Evolutionary conservation across 2,113 vertebrate genomes (phyloP).

Genomic region (Atractosteus spatula): DNA sequence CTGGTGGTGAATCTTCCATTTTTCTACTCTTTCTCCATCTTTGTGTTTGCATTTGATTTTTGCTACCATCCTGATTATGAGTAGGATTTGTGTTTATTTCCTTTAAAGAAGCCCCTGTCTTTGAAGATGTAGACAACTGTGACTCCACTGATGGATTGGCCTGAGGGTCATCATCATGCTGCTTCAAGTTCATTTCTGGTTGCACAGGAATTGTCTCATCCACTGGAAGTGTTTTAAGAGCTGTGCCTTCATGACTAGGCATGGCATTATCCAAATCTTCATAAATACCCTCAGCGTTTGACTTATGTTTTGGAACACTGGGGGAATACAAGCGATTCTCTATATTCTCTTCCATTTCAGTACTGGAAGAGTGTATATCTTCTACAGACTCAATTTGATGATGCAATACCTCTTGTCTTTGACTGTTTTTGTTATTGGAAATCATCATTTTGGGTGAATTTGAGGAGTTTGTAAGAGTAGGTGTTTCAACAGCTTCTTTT

Average conservation of each 20-base stretch:
- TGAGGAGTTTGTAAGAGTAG: too few relatives aligned
- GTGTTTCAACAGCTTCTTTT: too few relatives aligned
- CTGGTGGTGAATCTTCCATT: conserved; percentile 42
- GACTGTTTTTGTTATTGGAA: not conserved
- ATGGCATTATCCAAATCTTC: too few relatives aligned
- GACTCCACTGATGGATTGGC: too few relatives aligned
- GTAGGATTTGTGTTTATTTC: not conserved
- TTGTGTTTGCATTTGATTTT: not conserved
- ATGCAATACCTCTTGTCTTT: not conserved
- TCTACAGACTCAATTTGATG: not conserved
- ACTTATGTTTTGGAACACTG: too few relatives aligned
- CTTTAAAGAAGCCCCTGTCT: not conserved
- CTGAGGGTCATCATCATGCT: not conserved
- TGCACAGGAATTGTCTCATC: not conserved
- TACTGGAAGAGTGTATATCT: not conserved
- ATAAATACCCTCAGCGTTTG: too few relatives aligned
- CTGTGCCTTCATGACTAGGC: not conserved
- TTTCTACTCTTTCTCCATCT: not conserved
- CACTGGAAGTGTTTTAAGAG: not conserved
- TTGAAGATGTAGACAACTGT: not conserved
- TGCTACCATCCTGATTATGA: not conserved
- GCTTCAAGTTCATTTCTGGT: not conserved
- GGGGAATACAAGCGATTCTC: not conserved
- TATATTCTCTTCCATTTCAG: not conserved
- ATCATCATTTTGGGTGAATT: too few relatives aligned